Evolutionary conservation across 1,140 invertebrate species (phyloP).

Genomic region (Anastrepha ludens): DNA sequence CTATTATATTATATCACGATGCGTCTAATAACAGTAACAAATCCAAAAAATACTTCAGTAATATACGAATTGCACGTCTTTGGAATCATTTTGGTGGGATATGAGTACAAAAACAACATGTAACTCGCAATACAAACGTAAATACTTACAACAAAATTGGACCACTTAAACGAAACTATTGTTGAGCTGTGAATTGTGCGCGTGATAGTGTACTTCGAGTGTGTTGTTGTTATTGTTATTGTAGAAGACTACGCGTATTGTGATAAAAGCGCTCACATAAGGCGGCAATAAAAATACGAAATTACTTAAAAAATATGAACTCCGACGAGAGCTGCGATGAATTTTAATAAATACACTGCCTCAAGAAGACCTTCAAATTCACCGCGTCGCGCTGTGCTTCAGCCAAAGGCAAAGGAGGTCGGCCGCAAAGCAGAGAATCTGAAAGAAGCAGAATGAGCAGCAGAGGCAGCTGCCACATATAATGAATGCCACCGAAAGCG

Average conservation of each 20-base stretch:
- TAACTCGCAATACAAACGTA: neutral
- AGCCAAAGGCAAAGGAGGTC: neutral
- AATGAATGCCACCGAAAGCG: slow-evolving; percentile 31
- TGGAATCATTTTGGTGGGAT: neutral
- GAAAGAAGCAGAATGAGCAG: neutral
- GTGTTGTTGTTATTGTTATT: neutral
- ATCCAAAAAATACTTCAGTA: slow-evolving; percentile 15
- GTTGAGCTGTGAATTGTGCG: neutral
- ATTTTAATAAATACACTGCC: slow-evolving; percentile 65
- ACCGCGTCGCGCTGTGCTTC: neutral
- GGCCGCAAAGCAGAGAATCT: neutral
- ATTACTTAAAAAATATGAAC: slow-evolving; percentile 63
- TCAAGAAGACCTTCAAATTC: slow-evolving; percentile 41
- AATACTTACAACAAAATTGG: slow-evolving; percentile 30
- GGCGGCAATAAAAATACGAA: slow-evolving; percentile 58
- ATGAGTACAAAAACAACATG: neutral
- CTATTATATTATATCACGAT: neutral
- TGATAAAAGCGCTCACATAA: slow-evolving; percentile 52
- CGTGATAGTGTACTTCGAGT: neutral
- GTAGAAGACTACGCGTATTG: neutral
- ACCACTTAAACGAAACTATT: slow-evolving; percentile 44
- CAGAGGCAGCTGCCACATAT: neutral
- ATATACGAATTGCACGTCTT: neutral
- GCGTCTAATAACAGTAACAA: neutral
- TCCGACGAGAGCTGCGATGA: slow-evolving; percentile 72